Conservation (phyloP, 1,140 invertebrate species). For the Condylostylus longicornis region DNA sequence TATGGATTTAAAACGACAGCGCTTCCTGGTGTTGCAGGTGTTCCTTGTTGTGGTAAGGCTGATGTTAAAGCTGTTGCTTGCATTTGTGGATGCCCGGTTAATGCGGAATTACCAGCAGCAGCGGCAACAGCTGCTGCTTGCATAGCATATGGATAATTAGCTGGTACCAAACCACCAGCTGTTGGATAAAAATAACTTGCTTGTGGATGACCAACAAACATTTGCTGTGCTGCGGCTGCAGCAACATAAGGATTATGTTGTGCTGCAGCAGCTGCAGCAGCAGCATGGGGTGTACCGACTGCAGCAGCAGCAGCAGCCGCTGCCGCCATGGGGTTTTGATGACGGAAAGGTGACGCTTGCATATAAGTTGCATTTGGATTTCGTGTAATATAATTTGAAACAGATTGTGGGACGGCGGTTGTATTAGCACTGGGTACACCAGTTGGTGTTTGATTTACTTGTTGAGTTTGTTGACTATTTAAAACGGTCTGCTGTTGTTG, state of each 20-base stretch:
- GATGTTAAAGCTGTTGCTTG: conserved; percentile 11
- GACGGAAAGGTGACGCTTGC: conserved; percentile 31
- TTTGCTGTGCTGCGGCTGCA: conserved; percentile 4
- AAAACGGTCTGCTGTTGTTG: not conserved
- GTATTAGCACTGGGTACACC: not conserved
- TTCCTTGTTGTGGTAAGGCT: conserved; percentile 1
- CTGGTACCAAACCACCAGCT: conserved; percentile 5
- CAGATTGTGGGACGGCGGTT: conserved; percentile 25
- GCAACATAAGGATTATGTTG: conserved; percentile 4
- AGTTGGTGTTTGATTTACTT: not conserved
- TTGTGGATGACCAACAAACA: too few species aligned
- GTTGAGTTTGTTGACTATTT: not conserved
- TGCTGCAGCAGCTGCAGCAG: conserved; percentile 11
- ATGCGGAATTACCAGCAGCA: conserved; percentile 9
- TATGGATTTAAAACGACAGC: conserved; percentile 59
- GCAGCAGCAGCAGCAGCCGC: conserved; percentile 33
- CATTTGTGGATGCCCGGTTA: conserved; percentile 16
- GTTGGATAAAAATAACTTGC: conserved; percentile 23
- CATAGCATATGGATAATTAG: conserved; percentile 11
- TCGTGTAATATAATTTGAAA: conserved; percentile 18
- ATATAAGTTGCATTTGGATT: conserved; percentile 40
- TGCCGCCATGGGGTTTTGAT: conserved; percentile 37
- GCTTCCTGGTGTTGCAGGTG: conserved; percentile 30
- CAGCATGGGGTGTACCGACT: conserved; percentile 6
- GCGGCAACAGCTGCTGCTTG: conserved; percentile 11